Conservation (phyloP, 64 coral and sea anemone species). For the Stylophora pistillata region DNA sequence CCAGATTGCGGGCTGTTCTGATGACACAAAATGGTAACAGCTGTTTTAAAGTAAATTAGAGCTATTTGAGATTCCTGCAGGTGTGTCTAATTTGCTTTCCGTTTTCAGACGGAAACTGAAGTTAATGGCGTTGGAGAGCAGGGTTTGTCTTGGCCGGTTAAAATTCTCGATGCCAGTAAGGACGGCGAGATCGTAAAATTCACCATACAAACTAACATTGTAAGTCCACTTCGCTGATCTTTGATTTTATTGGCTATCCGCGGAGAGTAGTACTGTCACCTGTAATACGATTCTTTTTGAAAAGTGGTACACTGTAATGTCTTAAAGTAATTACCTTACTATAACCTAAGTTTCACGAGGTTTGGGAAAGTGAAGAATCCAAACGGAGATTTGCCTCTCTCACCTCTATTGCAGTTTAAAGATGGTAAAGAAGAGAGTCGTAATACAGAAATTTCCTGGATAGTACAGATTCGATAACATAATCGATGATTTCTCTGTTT, state of each 20-base stretch:
- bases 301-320: too few species aligned
- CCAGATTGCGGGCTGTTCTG: not conserved
- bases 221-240: not conserved
- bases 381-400: too few species aligned
- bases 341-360: too few species aligned
- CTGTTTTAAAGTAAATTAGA: not conserved
- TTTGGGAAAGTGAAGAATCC: too few species aligned
- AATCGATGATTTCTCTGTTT: too few species aligned
- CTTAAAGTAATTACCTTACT: too few species aligned
- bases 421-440: too few species aligned
- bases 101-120: slow-evolving; percentile 50
- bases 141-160: slow-evolving; percentile 12
- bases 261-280: not conserved
- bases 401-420: too few species aligned
- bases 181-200: slow-evolving; percentile 79
- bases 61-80: not conserved
- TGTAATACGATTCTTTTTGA: too few species aligned
- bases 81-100: not conserved
- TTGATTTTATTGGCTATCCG: not conserved
- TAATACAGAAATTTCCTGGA: too few species aligned
- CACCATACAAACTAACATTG: slow-evolving; percentile 76
- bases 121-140: not conserved
- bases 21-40: slow-evolving; percentile 35
- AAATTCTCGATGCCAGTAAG: slow-evolving; percentile 78
- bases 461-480: too few species aligned